phyloP scores from a whole-genome alignment of 2,113 vertebrate species.

The Eulemur macaco region DNA sequence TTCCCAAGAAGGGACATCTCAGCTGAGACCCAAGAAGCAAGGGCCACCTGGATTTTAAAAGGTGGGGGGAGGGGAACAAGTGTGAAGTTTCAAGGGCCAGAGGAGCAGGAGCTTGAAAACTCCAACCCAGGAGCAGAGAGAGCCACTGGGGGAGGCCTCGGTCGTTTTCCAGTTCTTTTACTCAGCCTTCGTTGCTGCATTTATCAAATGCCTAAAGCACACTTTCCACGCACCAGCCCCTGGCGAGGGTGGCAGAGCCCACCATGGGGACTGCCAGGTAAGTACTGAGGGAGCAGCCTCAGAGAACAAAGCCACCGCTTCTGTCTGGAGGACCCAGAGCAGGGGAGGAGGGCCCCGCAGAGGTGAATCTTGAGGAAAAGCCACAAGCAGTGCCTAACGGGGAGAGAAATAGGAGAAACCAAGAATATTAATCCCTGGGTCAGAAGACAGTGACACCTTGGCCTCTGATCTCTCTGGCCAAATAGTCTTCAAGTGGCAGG shows the following conservation, averaged over 20 bases:
- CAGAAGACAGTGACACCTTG: neutral
- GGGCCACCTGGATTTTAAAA: neutral
- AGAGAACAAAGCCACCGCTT: neutral
- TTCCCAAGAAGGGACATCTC: neutral
- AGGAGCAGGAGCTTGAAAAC: neutral
- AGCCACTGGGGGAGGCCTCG: accelerated
- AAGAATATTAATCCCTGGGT: neutral
- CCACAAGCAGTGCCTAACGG: accelerated
- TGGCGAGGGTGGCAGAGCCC: accelerated
- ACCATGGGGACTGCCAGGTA: neutral
- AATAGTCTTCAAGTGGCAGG: neutral
- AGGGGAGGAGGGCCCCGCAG: accelerated
- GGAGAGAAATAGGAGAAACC: neutral
- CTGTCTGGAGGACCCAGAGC: neutral
- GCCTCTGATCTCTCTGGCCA: neutral
- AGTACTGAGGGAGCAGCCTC: neutral
- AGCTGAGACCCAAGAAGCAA: neutral
- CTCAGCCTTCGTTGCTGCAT: neutral
- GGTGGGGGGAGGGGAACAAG: neutral
- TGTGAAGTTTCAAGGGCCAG: neutral
- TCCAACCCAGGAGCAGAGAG: neutral
- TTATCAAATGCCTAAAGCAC: neutral
- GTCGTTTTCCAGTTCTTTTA: neutral
- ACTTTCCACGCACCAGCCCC: neutral
- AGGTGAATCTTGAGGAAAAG: neutral